These are phyloP conservation scores for Eupithecia inturbata DNA, from an alignment of 2,888 invertebrate species.

Conservation along the genomic window DNA sequence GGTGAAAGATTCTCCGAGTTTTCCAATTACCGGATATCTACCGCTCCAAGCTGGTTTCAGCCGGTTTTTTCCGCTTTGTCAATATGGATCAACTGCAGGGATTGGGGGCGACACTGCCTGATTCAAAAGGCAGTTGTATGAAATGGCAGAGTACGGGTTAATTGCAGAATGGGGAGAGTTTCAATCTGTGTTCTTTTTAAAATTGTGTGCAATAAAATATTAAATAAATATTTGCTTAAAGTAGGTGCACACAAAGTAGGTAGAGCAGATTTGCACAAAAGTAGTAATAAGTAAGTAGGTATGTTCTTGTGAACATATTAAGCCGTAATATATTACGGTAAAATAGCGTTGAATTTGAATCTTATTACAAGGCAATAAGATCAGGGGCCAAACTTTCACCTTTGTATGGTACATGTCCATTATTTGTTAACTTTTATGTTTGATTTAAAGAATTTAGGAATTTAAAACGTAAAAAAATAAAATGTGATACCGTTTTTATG, in stretches of 20 bases:
- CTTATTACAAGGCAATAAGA: background rate
- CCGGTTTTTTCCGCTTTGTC: slow-evolving; percentile 9
- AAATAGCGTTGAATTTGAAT: background rate
- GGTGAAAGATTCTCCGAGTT: slow-evolving; percentile 7
- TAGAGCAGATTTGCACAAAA: background rate
- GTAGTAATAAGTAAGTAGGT: background rate
- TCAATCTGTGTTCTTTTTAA: no score
- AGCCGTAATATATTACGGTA: no score
- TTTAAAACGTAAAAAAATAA: no score
- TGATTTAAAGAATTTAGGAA: no score
- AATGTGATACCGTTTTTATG: no score
- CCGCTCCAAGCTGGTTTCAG: slow-evolving; percentile 2
- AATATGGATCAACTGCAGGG: slow-evolving; percentile 4
- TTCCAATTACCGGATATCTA: slow-evolving; percentile 10
- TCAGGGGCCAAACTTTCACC: background rate
- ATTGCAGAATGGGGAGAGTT: background rate
- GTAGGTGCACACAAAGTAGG: background rate
- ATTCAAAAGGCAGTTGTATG: slow-evolving; percentile 1
- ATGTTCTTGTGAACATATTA: no score
- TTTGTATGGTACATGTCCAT: no score
- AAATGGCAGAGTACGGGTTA: background rate
- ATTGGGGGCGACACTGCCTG: background rate
- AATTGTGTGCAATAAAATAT: no score
- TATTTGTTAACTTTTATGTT: no score
- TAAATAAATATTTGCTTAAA: no score